Base-by-base conservation (phyloP, 2,888 invertebrate genomes). In the Acleris cristana region DNA sequence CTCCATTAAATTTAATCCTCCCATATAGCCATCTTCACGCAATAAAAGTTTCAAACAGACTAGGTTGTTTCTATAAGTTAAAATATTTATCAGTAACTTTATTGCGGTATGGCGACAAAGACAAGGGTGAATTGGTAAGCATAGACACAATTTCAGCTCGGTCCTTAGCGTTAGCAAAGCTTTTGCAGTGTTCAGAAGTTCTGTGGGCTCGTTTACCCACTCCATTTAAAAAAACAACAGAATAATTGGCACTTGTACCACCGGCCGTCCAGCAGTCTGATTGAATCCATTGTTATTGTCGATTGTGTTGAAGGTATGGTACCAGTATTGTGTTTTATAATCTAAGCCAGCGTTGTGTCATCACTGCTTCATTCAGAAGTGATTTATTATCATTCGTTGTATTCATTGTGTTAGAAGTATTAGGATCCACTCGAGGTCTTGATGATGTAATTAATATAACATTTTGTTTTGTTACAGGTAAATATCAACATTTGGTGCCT, bases 401-500 rank as follows among this genome's bases (percentile, higher is more conserved):
- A 45, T 58, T 48, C 19, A 10, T n/a, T 57, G 26, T 23, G 23
- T 40, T 57, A 16, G 26, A 30, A 12, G n/a, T 45, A 40, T n/a
- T 19, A 23, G 14, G 3, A 12, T 16, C 16, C 44, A 23, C 45
- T 8, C 30, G 8, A 58, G 26, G 45, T 6, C n/a, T 10, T 58
- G 3, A 4, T 10, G 19, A n/a, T 16, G n/a, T 45, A 8, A 48
- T n/a, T 48, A 45, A n/a, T n/a, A 5, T 26, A 45, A 23, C 48
- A 16, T 21, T 51, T 14, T 51, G 14, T 59, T 57, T 57, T 64
- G 40, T 64, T 57, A 18, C 57, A 64, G 53, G 58, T 59, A 65
- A 19, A 16, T n/a, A 12, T 58, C 3, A 54, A 40, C 40, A 40
- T 14, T 40, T 40, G 12, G 40, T 14, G 40, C 12, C 40, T 14